These are phyloP conservation scores for Alosa alosa DNA, from an alignment of 2,113 vertebrate genomes.

Conservation along the genomic window DNA sequence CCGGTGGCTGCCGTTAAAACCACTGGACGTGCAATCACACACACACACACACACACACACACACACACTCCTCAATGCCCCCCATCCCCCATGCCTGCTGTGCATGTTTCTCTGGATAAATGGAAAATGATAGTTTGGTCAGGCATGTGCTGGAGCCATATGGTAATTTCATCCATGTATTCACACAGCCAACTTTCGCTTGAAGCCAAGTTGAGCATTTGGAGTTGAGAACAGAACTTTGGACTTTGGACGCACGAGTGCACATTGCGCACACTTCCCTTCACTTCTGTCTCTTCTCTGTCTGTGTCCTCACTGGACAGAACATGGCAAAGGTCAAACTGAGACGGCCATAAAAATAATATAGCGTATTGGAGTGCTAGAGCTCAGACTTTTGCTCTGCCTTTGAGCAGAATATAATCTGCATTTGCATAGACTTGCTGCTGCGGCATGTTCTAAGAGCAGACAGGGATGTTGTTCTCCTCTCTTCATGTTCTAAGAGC, in stretches of 20 bases:
- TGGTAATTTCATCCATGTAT: constrained; percentile 10
- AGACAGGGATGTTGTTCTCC: neutral
- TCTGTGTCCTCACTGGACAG: neutral
- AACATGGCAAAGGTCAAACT: neutral
- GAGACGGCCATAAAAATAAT: neutral
- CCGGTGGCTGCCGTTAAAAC: neutral
- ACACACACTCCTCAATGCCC: neutral
- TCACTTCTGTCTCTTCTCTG: neutral
- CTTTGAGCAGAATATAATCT: neutral
- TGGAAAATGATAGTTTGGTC: constrained; percentile 14
- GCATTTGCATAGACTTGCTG: neutral
- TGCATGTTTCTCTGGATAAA: neutral
- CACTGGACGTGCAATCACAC: neutral
- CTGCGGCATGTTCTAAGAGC: neutral
- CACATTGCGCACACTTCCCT: neutral
- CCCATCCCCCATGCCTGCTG: neutral
- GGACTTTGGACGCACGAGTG: neutral
- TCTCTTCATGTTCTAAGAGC: no score
- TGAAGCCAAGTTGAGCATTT: neutral
- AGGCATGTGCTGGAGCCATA: neutral
- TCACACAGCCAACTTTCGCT: neutral
- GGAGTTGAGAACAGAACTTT: neutral
- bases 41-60: no score
- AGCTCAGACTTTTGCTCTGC: neutral
- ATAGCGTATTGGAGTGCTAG: neutral